Evolutionary conservation across 2,888 invertebrate genomes (phyloP).

Genomic region (Caenorhabditis sinica): DNA sequence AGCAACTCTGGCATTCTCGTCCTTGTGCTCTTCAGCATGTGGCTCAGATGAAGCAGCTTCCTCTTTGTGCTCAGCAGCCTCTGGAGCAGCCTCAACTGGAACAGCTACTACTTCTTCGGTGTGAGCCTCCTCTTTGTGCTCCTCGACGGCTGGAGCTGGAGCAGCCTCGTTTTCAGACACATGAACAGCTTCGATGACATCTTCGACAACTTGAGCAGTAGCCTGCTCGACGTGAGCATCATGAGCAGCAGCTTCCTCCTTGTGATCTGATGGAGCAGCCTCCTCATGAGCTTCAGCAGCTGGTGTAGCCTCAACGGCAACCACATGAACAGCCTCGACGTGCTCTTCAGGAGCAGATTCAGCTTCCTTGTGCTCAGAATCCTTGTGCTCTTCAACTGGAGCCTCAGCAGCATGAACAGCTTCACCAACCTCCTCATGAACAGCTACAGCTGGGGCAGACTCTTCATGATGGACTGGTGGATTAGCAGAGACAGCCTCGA

Average conservation of each 20-base stretch:
- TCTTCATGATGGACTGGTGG: conserved; percentile 22
- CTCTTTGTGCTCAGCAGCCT: conserved; percentile 12
- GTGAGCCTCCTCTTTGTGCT: conserved; percentile 32
- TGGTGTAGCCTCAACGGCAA: conserved; percentile 1
- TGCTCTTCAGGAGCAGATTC: conserved; percentile 15
- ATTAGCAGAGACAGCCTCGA: conserved; percentile 50
- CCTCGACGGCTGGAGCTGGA: conserved; percentile 28
- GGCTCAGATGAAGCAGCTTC: conserved; percentile 8
- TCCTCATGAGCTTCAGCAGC: background rate
- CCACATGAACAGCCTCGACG: conserved; percentile 47
- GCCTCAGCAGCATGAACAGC: conserved; percentile 9
- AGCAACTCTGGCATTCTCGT: background rate
- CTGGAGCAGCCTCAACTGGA: conserved; percentile 15
- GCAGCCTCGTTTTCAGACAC: conserved; percentile 30
- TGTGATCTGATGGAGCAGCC: conserved; percentile 25
- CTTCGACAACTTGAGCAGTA: conserved; percentile 37
- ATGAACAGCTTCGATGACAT: conserved; percentile 33
- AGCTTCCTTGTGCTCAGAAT: too few species aligned
- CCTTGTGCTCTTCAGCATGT: background rate
- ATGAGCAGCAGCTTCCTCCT: conserved; percentile 8
- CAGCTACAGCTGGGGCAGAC: conserved; percentile 22
- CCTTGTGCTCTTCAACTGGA: conserved; percentile 20
- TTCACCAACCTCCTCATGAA: conserved; percentile 13
- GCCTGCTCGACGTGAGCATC: conserved; percentile 8
- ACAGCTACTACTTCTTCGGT: too few species aligned